Base-by-base conservation (phyloP, 2,888 invertebrate genomes). In the Caenorhabditis virilis region DNA sequence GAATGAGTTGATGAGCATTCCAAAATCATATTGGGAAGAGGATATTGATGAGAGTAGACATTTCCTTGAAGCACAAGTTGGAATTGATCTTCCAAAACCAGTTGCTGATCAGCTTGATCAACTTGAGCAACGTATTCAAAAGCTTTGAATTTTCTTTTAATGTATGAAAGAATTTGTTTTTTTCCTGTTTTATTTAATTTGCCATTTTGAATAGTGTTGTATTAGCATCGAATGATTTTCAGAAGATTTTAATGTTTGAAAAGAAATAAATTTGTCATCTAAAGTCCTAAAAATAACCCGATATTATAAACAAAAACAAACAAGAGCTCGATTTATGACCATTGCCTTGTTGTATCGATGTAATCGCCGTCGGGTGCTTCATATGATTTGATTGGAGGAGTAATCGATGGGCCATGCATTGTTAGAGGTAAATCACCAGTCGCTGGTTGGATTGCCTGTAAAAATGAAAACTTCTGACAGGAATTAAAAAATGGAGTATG, bases 301-400 rank as follows among this genome's bases (percentile, higher is more conserved):
- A 46, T 33, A 30, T 22, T 26, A 46, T 22, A 38, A 48, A 35
- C 30, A 20, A 42, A 18, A 35, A 48, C 11, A 13, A 43, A 57
- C 7, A 55, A 33, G 18, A 55, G 22, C 46, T 26, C 33, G n/a
- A 48, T 22, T 52, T 45, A 67, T 0, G 61, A 45, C 76, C 74
- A 77, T 18, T 65, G 61, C 45, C 73, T 58, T 0, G 91, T 89
- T 27, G 90, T 86, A 83, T 94, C 90, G 22, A 88, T 84, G 82
- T 93, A 95, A 78, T 94, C 92, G 36, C 97, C 97, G 85, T 97
- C 95, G 0, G 92, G 91, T 43, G 89, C 88, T 0, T 88, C 87
- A 83, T 92, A 95, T 66, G 89, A 87, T 79, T 89, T 87, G 58
- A 92, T 90, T 0, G 93, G 89, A 2, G 94, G 93, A 0, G 93